Base-by-base conservation (phyloP, 2,888 invertebrate genomes). In the Blastobasis lacticolella region DNA sequence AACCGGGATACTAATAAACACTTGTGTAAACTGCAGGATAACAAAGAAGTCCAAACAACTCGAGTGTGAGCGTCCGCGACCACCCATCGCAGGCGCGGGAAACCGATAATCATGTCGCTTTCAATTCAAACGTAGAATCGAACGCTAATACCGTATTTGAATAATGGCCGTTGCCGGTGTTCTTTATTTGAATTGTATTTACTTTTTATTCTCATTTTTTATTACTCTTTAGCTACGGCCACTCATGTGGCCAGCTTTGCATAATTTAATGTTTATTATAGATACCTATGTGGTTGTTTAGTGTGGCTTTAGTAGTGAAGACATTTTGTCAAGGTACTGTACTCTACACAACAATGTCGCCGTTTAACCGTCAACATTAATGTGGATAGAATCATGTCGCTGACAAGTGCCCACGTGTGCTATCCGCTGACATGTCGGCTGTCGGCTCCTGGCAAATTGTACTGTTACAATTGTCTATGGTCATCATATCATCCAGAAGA, bases 31-130 rank as follows among this genome's bases (percentile, higher is more conserved):
- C 23, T 2, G n/a, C n/a, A 23, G 23, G 3, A 23, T 23, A 3
- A 23, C 23, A 23, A 23, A 46, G 40, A 49, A 45, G 55, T 48
- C 55, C 49, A 42, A 10, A 38, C 45, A n/a, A 38, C 48, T 45
- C 53, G 7, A 10, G 8, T 42, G 53, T 41, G 46, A 43, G 46
- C 42, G 23, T 4, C 42, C 40, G 42, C 54, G 57, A 49, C 57
- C 57, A 57, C 57, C 54, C 55, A 55, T 54, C 37, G 41, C 45
- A 51, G 45, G 6, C 49, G 7, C 49, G 43, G 46, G 49, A 51
- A 58, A 58, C 58, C 58, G 54, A 58, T 58, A 58, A 58, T 58
- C 53, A 58, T 58, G 46, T 56, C 53, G 52, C 51, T 56, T 58
- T 58, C 56, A 55, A 58, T 56, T 49, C 41, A 58, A 54, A 54